Evolutionary conservation across 2,797 vertebrate genomes (phyloP), one percentile per base, ranked within the genome.

Genomic region (Pitangus sulphuratus): DNA sequence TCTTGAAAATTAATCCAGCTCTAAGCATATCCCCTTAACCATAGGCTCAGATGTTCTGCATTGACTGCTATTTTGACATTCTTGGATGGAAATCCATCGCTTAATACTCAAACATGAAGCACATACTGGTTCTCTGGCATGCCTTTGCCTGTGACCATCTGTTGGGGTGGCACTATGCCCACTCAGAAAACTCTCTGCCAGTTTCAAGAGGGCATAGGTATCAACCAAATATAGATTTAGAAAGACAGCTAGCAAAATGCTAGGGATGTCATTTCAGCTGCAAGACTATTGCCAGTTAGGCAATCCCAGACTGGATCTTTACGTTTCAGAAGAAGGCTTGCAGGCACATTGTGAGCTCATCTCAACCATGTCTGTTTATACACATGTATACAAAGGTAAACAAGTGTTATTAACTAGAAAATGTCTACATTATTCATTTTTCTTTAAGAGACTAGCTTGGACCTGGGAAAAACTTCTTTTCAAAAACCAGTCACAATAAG

Each of bases 31-130:
- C 53, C 82, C 78, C 50, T 72, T 35, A 33, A 20, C 58, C 37
- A 53, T 39, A 72, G 82, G 76, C 44, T 90, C 58, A 54, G 24
- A 56, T 81, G 79, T 95, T 90, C 84, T 91, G 45, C 79, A 25
- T 11, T 87, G 92, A 93, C 84, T 96, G 79, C 79, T 93, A 90
- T 94, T 96, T 94, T 96, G 92, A 96, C 83, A 86, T 90, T 90
- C 89, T 91, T 94, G 96, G 91, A 91, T 90, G 76, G 82, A 94
- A 97, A 96, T 90, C 85, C 69, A 84, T 70, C 35, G 6, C 92
- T 95, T 93, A 94, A 96, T 72, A 76, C 93, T 95, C 86, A 83
- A 57, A 90, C 26, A 35, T 39, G 54, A 87, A 31, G 61, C 66
- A 56, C 65, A 57, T 90, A 88, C 92, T 86, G 89, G 94, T 84